phyloP scores from a whole-genome alignment of 2,797 vertebrate species.

The Smutsia gigantea region DNA sequence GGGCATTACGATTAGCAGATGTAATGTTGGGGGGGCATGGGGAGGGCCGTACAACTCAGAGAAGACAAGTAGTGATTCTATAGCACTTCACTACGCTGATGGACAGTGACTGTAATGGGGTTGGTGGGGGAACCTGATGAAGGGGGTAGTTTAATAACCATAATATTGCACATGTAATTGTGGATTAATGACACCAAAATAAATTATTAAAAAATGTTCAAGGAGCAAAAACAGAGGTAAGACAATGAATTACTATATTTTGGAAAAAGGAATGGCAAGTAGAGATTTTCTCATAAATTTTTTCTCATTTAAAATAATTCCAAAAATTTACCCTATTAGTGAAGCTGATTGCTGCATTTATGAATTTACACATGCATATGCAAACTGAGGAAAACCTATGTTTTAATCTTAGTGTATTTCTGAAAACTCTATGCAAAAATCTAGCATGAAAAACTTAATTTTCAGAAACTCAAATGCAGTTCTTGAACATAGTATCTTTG shows the following conservation, averaged over 20 bases:
- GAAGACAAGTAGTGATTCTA: no score
- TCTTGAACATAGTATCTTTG: not conserved
- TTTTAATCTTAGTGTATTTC: not conserved
- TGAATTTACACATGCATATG: not conserved
- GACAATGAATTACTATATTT: not conserved
- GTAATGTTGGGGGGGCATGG: no score
- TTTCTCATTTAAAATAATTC: not conserved
- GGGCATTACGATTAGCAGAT: no score
- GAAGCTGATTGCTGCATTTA: not conserved
- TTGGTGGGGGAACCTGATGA: no score
- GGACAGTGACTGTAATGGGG: no score
- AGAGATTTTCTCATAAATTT: not conserved
- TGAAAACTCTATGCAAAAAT: not conserved
- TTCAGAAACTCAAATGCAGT: slow-evolving; percentile 47
- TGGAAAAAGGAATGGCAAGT: not conserved
- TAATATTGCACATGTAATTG: no score
- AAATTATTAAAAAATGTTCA: slow-evolving; percentile 30
- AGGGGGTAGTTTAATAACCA: no score
- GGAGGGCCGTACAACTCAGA: no score
- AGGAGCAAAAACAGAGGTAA: not conserved
- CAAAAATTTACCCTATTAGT: not conserved
- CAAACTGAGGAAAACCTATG: not conserved
- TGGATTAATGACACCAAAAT: no score
- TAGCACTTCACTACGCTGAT: no score
- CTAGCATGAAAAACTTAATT: slow-evolving; percentile 2